Evolutionary conservation across 1,140 invertebrate species (phyloP), one percentile per base, ranked within the genome.

Genomic region (Halotydeus destructor): DNA sequence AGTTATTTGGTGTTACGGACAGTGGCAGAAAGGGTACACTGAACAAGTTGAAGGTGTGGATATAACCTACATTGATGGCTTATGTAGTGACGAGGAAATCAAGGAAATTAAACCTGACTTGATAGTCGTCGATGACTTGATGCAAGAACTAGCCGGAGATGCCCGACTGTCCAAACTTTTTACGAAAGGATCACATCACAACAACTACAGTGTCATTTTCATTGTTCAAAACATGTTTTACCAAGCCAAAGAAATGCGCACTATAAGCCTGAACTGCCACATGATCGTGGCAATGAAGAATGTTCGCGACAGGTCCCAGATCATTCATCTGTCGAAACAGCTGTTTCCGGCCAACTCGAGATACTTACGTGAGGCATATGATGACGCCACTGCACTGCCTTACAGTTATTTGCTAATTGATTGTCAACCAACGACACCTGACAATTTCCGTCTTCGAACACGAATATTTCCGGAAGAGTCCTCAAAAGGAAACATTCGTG

Each of bases 261-360:
- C 59, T 41, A 59, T 60, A 24, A 57, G 52, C 6, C 38, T 60
- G 8, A 60, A 59, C 47, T 48, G 54, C 16, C 54, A 54, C 45
- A 59, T 59, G 44, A 52, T 62, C 25, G 51, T 59, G 25, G 52
- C 55, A 37, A 57, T 62, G 47, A 60, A 62, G 56, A 62, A 61
- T 47, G 56, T 56, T 2, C 49, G 58, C 16, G 59, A 62, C 49
- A 50, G 47, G 44, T 54, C 54, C 6, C 59, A 62, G 49, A 59
- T 62, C 34, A 43, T 48, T 41, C 51, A 53, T 44, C 45, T 63
- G 12, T 49, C 54, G 0, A 39, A 55, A 24, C 56, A 58, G 49
- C 48, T 60, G 23, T 55, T 24, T 23, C 57, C 57, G 1, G 54
- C 56, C 44, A 55, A 60, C 48, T 19, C 48, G 8, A 57, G 55